Evolutionary conservation across 2,113 vertebrate genomes (phyloP).

Genomic region (Chamaetylas fuelleborni): DNA sequence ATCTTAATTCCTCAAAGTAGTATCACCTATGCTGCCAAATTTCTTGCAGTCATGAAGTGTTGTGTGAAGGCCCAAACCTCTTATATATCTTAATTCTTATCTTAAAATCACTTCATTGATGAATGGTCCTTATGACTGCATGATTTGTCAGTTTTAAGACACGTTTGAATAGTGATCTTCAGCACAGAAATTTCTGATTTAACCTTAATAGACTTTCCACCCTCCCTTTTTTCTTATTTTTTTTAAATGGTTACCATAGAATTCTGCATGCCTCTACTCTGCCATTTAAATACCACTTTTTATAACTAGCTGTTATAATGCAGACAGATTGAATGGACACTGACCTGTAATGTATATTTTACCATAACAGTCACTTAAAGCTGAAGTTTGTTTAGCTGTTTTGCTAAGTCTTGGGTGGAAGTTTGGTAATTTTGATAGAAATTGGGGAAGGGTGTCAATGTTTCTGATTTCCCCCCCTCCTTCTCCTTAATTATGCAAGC

Average conservation of each 20-base stretch:
- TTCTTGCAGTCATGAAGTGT: background rate
- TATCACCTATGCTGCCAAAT: background rate
- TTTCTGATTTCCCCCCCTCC: background rate
- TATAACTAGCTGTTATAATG: background rate
- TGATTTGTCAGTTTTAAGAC: background rate
- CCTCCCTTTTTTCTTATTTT: accelerated
- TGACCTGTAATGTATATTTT: background rate
- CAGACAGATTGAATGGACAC: accelerated
- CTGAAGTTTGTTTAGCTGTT: background rate
- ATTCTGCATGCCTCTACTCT: background rate
- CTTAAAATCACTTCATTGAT: background rate
- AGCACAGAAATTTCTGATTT: background rate
- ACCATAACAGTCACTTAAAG: background rate
- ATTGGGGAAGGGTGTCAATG: background rate
- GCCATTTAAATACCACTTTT: background rate
- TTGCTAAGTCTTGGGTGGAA: background rate
- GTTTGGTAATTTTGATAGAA: background rate
- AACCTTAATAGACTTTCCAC: background rate
- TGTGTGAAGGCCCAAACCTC: background rate
- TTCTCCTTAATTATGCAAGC: background rate
- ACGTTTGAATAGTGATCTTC: background rate
- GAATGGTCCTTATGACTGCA: background rate
- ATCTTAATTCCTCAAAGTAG: background rate
- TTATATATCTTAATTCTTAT: background rate
- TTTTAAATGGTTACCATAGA: background rate